A percentile compares a stretch with the other conserved stretches of the same genome.
Conservation (phyloP, 2,888 invertebrate species). For the Trissoscelio sp. region DNA sequence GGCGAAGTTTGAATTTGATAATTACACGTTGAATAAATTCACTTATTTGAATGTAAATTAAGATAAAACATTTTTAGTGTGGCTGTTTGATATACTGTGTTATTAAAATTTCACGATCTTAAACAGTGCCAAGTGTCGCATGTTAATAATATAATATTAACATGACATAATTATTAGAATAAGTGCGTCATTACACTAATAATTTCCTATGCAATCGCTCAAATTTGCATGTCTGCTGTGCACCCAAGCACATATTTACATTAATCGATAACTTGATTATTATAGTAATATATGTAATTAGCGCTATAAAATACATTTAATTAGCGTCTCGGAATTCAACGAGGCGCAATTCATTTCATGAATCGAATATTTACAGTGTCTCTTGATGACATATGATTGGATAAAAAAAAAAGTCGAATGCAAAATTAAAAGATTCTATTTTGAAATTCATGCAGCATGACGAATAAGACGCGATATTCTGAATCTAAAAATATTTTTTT, state of each 20-base stretch:
- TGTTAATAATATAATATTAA: constrained; percentile 17
- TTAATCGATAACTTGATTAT: constrained; percentile 16
- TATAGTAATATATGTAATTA: constrained; percentile 7
- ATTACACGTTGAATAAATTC: neutral
- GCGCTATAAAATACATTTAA: constrained; percentile 6
- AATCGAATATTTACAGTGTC: no score
- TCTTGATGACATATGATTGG: no score
- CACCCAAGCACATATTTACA: constrained; percentile 4
- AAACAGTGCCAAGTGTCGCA: neutral
- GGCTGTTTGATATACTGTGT: neutral
- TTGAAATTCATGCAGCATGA: no score
- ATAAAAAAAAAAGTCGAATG: no score
- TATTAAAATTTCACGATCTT: neutral
- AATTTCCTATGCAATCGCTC: constrained; percentile 1
- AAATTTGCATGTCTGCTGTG: constrained; percentile 4
- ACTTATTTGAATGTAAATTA: neutral
- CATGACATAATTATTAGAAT: constrained; percentile 15
- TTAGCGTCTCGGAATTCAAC: neutral
- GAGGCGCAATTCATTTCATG: no score
- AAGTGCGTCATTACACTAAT: constrained; percentile 9
- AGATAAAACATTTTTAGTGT: neutral
- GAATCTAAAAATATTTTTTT: no score
- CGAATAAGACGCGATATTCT: no score
- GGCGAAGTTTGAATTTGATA: no score
- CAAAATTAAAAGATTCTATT: no score